Conservation (phyloP, 2,797 vertebrate species). For the Clamator glandarius region DNA sequence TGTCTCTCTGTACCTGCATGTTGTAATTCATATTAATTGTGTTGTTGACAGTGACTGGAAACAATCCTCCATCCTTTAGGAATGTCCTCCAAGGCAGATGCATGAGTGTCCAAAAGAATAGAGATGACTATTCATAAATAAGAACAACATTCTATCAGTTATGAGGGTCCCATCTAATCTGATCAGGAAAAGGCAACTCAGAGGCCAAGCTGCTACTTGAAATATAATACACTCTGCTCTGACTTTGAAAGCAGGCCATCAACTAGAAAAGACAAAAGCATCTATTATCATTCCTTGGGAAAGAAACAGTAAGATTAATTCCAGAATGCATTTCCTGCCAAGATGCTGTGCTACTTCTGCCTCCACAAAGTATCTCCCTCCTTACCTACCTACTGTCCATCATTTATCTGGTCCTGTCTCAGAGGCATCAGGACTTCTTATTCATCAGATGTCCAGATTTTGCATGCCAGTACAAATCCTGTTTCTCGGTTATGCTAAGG, state of each 20-base stretch:
- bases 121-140: not conserved
- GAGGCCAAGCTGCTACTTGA: not conserved
- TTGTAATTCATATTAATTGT: slow-evolving; percentile 76
- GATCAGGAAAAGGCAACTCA: not conserved
- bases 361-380: not conserved
- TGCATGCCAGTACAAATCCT: not conserved
- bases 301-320: not conserved
- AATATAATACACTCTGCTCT: not conserved
- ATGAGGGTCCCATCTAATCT: not conserved
- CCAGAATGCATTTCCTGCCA: not conserved
- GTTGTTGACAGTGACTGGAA: slow-evolving; percentile 75
- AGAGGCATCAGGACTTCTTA: not conserved
- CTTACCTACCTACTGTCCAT: not conserved
- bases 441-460: not conserved
- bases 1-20: slow-evolving; percentile 77
- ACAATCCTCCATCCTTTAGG: slow-evolving; percentile 71
- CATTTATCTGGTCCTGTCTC: not conserved
- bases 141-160: not conserved
- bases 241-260: not conserved
- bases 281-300: not conserved
- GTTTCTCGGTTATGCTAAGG: not conserved
- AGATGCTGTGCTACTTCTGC: not conserved
- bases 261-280: not conserved
- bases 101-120: slow-evolving; percentile 66
- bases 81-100: slow-evolving; percentile 84